Conservation (phyloP, 1,140 invertebrate genomes). For the Cotesia chilonis region DNA sequence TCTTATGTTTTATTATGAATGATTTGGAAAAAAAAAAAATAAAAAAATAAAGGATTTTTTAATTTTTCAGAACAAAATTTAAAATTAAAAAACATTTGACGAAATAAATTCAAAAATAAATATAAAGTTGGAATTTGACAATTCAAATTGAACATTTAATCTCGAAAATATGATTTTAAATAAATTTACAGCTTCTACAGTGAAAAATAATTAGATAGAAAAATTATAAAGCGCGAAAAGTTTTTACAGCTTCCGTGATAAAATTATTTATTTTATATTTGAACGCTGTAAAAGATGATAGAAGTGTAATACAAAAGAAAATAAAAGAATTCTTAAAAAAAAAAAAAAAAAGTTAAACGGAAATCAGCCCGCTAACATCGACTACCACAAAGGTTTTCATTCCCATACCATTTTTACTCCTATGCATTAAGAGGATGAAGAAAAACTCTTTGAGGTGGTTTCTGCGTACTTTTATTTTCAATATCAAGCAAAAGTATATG, state of each 20-base stretch:
- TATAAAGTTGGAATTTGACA: too few species aligned
- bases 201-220: too few species aligned
- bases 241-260: not conserved
- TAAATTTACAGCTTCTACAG: too few species aligned
- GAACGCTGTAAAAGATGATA: conserved; percentile 9
- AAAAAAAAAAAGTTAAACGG: conserved; percentile 55
- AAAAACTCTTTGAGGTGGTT: conserved; percentile 55
- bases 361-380: conserved; percentile 55
- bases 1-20: too few species aligned
- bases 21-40: too few species aligned
- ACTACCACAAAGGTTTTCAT: conserved; percentile 46
- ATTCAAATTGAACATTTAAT: too few species aligned
- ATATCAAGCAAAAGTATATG: conserved; percentile 3
- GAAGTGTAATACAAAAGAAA: conserved; percentile 11
- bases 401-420: conserved; percentile 30
- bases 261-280: conserved; percentile 35
- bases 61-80: too few species aligned
- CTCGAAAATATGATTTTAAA: too few species aligned
- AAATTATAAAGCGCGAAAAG: too few species aligned
- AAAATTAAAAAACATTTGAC: too few species aligned
- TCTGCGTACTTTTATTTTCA: conserved; percentile 31
- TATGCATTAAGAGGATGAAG: conserved; percentile 10
- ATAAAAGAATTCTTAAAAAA: conserved; percentile 12
- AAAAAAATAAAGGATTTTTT: too few species aligned
- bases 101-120: too few species aligned